A percentile compares a stretch with the other conserved stretches of the same genome.
These are phyloP conservation scores for Holacanthella duospinosa DNA, from an alignment of 2,888 invertebrate species.

Conservation along the genomic window DNA sequence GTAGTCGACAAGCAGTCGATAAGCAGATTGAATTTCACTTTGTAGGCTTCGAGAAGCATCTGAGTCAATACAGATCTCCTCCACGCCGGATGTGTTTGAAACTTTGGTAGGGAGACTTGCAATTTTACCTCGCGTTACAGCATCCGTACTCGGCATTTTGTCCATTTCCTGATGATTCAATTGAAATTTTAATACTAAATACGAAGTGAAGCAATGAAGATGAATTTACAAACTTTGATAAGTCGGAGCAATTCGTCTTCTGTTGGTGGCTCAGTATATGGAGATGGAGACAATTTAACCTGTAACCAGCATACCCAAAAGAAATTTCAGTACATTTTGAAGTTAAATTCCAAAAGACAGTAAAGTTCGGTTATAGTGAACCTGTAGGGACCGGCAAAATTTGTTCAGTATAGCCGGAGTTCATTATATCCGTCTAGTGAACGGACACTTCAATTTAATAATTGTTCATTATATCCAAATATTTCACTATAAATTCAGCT, in stretches of 20 bases:
- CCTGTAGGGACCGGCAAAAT: too few species aligned
- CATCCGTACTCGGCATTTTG: slow-evolving; percentile 91
- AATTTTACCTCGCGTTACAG: slow-evolving; percentile 79
- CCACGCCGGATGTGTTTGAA: slow-evolving; percentile 75
- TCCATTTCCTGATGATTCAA: slow-evolving; percentile 59
- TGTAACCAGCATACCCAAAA: not conserved
- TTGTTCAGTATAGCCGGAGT: too few species aligned
- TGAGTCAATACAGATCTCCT: slow-evolving; percentile 60
- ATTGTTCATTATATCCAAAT: too few species aligned
- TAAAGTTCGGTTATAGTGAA: too few species aligned
- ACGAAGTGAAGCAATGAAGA: too few species aligned
- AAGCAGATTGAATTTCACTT: slow-evolving; percentile 76
- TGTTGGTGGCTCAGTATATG: slow-evolving; percentile 69
- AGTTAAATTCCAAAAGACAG: not conserved
- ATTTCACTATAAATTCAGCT: too few species aligned
- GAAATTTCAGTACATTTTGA: not conserved
- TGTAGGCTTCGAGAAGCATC: slow-evolving; percentile 67
- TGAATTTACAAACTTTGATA: slow-evolving; percentile 43
- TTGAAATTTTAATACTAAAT: not conserved
- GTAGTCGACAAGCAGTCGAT: slow-evolving; percentile 74
- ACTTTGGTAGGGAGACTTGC: slow-evolving; percentile 89
- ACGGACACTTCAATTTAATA: too few species aligned
- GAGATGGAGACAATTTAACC: slow-evolving; percentile 31
- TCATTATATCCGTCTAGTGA: too few species aligned
- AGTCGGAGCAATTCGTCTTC: slow-evolving; percentile 83